Evolutionary conservation across 2,888 invertebrate genomes (phyloP).

Genomic region (Rhabditoides inermis): DNA sequence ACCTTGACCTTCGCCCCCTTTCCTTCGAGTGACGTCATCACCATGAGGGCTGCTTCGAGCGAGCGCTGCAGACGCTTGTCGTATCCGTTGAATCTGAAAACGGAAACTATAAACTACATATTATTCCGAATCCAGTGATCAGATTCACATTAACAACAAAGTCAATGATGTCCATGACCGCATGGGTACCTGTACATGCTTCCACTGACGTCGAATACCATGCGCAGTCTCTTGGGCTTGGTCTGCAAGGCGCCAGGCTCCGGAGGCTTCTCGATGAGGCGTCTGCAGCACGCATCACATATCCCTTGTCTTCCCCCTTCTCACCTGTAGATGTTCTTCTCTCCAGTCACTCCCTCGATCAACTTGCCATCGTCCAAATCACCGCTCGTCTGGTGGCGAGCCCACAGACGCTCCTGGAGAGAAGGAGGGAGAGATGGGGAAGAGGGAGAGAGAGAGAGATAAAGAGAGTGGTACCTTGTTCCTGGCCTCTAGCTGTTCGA

Average conservation of each 20-base stretch:
- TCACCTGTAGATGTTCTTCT: conserved; percentile 76
- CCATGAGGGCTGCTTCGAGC: conserved; percentile 61
- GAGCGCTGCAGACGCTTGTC: conserved; percentile 79
- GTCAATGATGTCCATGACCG: too few relatives aligned
- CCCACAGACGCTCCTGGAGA: conserved; percentile 79
- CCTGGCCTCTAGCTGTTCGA: conserved; percentile 68
- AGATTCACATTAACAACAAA: too few relatives aligned
- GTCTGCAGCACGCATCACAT: conserved; percentile 12
- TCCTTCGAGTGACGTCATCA: conserved; percentile 82
- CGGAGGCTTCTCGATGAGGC: conserved; percentile 43
- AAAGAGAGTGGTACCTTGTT: not conserved
- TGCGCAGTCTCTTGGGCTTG: conserved; percentile 68
- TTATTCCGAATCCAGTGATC: too few relatives aligned
- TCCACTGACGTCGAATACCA: conserved; percentile 75
- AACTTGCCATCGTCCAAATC: conserved; percentile 89
- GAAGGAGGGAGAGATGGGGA: too few relatives aligned
- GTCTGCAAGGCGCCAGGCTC: conserved; percentile 70
- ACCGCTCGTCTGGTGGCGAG: conserved; percentile 82
- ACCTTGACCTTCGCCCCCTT: conserved; percentile 73
- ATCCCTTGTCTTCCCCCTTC: conserved; percentile 53
- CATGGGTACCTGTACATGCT: conserved; percentile 97
- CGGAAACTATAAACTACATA: too few relatives aligned
- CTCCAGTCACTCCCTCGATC: conserved; percentile 82
- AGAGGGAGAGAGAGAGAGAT: conserved; percentile 2
- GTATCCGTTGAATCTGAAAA: conserved; percentile 90